phyloP scores from a whole-genome alignment of 2,888 invertebrate species.

The Junonia oenone region DNA sequence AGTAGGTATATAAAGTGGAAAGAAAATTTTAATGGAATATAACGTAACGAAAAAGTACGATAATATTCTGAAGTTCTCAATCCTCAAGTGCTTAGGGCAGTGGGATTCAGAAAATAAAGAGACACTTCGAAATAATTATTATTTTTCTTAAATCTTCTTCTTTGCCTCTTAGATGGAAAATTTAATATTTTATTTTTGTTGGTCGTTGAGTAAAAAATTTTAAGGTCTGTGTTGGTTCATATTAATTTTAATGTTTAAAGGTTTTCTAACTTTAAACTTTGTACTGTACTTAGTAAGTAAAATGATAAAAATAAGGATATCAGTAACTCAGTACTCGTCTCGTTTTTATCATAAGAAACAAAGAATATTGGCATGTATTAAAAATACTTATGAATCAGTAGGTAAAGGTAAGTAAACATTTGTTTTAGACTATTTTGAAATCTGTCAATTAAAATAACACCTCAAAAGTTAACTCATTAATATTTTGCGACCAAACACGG shows the following conservation, averaged over 20 bases:
- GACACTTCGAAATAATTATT: neutral
- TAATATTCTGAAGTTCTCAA: slow-evolving; percentile 6
- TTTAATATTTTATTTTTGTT: neutral
- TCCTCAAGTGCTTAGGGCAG: slow-evolving; percentile 7
- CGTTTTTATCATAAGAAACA: no score
- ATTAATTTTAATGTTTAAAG: neutral
- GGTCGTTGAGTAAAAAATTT: neutral
- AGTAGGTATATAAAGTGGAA: neutral
- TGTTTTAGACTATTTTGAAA: no score
- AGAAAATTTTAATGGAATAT: neutral
- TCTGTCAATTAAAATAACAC: no score
- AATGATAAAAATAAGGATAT: no score
- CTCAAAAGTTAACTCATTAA: no score
- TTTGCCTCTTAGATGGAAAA: neutral
- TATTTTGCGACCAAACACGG: no score
- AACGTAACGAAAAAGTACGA: neutral
- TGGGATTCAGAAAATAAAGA: slow-evolving; percentile 10
- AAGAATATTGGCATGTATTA: no score
- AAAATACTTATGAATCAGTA: no score
- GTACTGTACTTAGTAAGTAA: no score
- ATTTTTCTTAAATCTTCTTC: slow-evolving; percentile 3
- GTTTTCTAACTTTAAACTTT: neutral
- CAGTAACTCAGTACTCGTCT: no score
- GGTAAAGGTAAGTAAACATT: no score
- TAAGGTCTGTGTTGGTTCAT: neutral